Conservation (phyloP, 2,113 vertebrate species). For the Psittacula cyanocephala region DNA sequence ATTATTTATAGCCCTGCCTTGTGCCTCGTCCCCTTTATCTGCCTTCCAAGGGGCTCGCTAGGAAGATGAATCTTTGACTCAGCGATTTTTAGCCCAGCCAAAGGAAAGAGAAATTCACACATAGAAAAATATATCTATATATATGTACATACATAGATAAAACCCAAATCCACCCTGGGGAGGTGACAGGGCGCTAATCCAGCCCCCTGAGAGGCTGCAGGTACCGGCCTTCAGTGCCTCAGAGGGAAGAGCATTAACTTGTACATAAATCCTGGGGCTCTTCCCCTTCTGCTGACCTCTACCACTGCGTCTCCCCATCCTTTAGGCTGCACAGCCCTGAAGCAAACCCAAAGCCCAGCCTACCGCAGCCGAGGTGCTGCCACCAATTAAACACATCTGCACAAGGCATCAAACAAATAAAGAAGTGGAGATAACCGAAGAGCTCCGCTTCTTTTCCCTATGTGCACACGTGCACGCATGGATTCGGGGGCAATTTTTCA, state of each 20-base stretch:
- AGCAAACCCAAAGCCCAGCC: background rate
- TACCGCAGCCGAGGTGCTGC: background rate
- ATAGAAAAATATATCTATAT: accelerated
- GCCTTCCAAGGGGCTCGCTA: conserved; percentile 34
- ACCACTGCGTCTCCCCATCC: background rate
- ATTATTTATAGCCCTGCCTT: conserved; percentile 62
- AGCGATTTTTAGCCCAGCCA: conserved; percentile 44
- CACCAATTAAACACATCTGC: conserved; percentile 1
- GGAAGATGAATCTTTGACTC: conserved; percentile 66
- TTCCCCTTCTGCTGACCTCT: conserved; percentile 42
- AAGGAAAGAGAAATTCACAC: conserved; percentile 32
- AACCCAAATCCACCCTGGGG: background rate
- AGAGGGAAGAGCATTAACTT: background rate
- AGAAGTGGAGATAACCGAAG: background rate
- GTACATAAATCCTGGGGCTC: background rate
- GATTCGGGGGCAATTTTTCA: conserved; percentile 22
- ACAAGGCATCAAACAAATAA: background rate
- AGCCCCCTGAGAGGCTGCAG: background rate
- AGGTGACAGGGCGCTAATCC: conserved; percentile 7
- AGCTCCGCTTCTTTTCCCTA: background rate
- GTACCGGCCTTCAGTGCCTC: background rate
- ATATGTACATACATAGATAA: background rate
- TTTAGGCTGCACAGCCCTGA: background rate
- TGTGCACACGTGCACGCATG: background rate
- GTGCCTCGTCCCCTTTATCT: background rate